A percentile compares a stretch with the other conserved stretches of the same genome.
phyloP scores from a whole-genome alignment of 2,888 invertebrate genomes.

The Liopterus haemorrhoidalis region DNA sequence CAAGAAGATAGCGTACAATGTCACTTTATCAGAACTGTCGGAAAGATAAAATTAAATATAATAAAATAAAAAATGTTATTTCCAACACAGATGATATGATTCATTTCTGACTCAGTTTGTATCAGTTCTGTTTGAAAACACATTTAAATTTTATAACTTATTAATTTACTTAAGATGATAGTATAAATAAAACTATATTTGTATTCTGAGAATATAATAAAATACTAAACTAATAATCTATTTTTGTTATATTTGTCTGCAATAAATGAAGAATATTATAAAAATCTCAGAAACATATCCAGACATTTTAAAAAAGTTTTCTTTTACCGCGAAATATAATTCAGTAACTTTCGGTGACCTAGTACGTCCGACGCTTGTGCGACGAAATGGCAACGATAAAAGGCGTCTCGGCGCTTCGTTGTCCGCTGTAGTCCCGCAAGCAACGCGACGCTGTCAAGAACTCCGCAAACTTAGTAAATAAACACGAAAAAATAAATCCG shows the following conservation, averaged over 20 bases:
- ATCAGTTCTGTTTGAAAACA: not conserved
- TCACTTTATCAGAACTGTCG: no score
- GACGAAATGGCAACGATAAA: slow-evolving; percentile 12
- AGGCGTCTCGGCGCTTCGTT: slow-evolving; percentile 16
- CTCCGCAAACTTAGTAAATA: not conserved
- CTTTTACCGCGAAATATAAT: slow-evolving; percentile 6
- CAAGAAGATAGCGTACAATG: no score
- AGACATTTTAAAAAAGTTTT: not conserved
- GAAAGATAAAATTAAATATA: no score
- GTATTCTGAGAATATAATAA: no score
- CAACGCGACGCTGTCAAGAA: slow-evolving; percentile 11
- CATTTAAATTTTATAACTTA: no score
- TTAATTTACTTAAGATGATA: no score
- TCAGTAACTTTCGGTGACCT: not conserved
- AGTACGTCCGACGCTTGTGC: slow-evolving; percentile 16
- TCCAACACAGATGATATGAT: not conserved
- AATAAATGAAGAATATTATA: not conserved
- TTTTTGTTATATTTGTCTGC: not conserved
- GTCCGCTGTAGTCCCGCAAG: slow-evolving; percentile 15
- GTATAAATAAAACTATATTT: no score
- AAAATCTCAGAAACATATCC: not conserved
- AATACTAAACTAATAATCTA: no score
- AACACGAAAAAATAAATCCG: not conserved
- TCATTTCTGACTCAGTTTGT: no score
- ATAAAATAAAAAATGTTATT: not conserved